A percentile compares a stretch with the other conserved stretches of the same genome.
Evolutionary conservation across 2,888 invertebrate genomes (phyloP).

Genomic region (Kryphioiulus occultus): DNA sequence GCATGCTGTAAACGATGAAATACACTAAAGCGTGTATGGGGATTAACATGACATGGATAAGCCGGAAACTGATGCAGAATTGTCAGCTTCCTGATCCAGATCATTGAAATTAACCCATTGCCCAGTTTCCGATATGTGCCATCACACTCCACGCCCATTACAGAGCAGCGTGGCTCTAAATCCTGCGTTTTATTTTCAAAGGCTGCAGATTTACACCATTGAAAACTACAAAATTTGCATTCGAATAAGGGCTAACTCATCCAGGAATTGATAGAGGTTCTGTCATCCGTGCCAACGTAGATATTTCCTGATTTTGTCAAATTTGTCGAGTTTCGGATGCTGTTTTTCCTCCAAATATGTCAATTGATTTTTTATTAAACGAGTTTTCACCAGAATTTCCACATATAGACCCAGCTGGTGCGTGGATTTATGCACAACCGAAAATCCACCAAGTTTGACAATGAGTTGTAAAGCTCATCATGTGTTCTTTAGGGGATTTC

Average conservation of each 20-base stretch:
- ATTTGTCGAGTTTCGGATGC: background rate
- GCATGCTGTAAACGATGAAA: too few relatives aligned
- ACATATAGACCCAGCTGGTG: background rate
- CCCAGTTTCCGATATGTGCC: conserved; percentile 20
- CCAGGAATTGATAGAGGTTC: background rate
- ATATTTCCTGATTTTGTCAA: conserved; percentile 25
- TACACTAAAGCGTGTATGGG: too few relatives aligned
- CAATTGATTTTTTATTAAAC: background rate
- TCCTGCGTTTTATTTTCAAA: background rate
- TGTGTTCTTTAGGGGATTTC: too few relatives aligned
- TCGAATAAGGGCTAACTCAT: background rate
- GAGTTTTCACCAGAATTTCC: background rate
- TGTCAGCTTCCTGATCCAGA: background rate
- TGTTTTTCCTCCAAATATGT: background rate
- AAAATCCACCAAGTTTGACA: background rate
- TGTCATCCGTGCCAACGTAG: background rate
- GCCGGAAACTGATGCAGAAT: background rate
- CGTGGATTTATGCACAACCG: background rate
- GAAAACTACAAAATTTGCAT: background rate
- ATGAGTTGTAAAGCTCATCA: too few relatives aligned
- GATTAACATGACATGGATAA: background rate
- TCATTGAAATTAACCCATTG: conserved; percentile 29
- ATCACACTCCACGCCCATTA: background rate
- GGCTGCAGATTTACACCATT: background rate
- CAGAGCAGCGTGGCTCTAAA: background rate